A percentile compares a stretch with the other conserved stretches of the same genome.
These are phyloP conservation scores for Trichosurus vulpecula DNA, from an alignment of 2,797 vertebrate genomes.

Conservation along the genomic window DNA sequence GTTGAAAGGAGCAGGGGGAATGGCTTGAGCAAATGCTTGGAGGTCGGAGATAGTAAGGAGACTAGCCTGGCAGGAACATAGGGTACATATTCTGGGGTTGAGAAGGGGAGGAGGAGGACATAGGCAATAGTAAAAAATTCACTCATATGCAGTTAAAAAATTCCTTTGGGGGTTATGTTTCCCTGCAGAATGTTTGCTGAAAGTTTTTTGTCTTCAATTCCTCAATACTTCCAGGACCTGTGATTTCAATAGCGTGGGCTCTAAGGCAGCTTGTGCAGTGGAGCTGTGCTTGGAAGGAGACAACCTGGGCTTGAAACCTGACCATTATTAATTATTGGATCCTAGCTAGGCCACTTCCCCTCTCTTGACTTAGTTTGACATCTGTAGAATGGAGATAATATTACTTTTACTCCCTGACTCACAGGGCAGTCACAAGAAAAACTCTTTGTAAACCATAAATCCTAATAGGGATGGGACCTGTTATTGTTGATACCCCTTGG, in stretches of 20 bases:
- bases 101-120: not conserved
- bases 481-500: not conserved
- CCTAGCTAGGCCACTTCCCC: not conserved
- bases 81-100: too few relatives aligned
- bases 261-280: not conserved
- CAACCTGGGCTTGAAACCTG: not conserved
- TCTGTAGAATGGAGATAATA: not conserved
- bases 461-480: not conserved
- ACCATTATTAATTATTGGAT: not conserved
- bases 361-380: not conserved
- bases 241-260: too few relatives aligned
- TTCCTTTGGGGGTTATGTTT: not conserved
- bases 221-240: not conserved
- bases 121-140: not conserved
- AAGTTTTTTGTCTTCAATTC: not conserved
- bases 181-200: not conserved
- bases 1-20: not conserved
- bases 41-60: not conserved
- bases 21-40: not conserved
- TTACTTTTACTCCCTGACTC: not conserved
- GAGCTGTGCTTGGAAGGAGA: not conserved
- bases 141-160: not conserved
- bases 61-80: not conserved
- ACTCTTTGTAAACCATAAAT: not conserved
- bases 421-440: not conserved